phyloP scores from a whole-genome alignment of 2,888 invertebrate genomes.

The Metalampra italica region DNA sequence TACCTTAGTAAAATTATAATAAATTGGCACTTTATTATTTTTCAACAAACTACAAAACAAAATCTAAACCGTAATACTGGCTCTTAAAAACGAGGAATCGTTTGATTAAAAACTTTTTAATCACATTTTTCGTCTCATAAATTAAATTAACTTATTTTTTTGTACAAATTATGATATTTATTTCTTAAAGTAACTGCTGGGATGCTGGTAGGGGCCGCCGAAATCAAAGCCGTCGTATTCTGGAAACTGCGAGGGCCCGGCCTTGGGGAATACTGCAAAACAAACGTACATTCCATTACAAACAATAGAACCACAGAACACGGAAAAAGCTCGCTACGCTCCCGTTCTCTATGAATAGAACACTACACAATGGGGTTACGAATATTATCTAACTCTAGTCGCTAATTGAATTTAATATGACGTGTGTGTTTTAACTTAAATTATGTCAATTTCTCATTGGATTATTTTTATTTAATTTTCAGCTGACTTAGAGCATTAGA shows the following conservation, averaged over 20 bases:
- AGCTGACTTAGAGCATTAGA: background rate
- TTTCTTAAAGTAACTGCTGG: conserved; percentile 9
- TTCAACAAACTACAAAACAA: conserved; percentile 2
- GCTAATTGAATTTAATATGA: conserved; percentile 36
- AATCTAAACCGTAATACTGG: conserved; percentile 3
- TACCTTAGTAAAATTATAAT: too few relatives aligned
- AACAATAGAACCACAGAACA: too few relatives aligned
- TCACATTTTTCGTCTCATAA: conserved; percentile 4
- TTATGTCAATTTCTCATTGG: conserved; percentile 15
- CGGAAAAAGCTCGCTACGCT: too few relatives aligned
- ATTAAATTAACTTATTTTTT: conserved; percentile 14
- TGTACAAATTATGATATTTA: conserved; percentile 14
- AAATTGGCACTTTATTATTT: conserved; percentile 7
- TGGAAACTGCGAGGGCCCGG: conserved; percentile 40
- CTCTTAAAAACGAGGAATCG: background rate
- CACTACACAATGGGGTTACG: conserved; percentile 28
- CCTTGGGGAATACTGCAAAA: conserved; percentile 56
- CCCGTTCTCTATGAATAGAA: too few relatives aligned
- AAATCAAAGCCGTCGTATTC: conserved; percentile 57
- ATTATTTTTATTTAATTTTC: conserved; percentile 1
- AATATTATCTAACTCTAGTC: conserved; percentile 36
- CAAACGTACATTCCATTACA: conserved; percentile 18
- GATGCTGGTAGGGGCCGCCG: conserved; percentile 37
- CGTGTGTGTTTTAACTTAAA: conserved; percentile 18
- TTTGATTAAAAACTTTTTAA: conserved; percentile 6